phyloP scores from a whole-genome alignment of 1,140 invertebrate species.

The Sminthurides bifidus region DNA sequence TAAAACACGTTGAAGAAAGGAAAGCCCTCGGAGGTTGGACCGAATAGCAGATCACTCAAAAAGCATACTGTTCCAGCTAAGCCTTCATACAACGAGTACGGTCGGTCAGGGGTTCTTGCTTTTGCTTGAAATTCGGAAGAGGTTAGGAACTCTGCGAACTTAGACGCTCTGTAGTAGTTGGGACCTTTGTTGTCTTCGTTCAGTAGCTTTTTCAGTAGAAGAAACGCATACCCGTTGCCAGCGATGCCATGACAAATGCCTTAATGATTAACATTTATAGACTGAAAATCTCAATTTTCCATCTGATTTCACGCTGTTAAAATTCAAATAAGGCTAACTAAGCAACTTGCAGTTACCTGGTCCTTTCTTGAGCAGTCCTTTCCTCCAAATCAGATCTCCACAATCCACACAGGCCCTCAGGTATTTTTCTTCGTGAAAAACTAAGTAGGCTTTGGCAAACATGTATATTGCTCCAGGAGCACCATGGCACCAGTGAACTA shows the following conservation, averaged over 20 bases:
- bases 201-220: slow-evolving; percentile 62
- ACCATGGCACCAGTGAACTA: slow-evolving; percentile 65
- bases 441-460: slow-evolving; percentile 64
- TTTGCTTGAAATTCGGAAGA: slow-evolving; percentile 50
- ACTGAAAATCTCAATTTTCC: neutral
- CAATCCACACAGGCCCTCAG: slow-evolving; percentile 52
- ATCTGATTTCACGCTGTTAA: neutral
- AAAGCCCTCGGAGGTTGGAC: slow-evolving; percentile 62
- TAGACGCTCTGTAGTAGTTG: slow-evolving; percentile 57
- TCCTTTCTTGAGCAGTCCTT: slow-evolving; percentile 67
- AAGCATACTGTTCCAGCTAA: slow-evolving; percentile 72
- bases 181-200: slow-evolving; percentile 49
- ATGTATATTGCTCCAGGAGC: slow-evolving; percentile 64
- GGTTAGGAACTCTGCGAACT: slow-evolving; percentile 65
- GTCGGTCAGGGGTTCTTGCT: slow-evolving; percentile 64
- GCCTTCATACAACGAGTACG: slow-evolving; percentile 74
- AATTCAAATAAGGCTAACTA: slow-evolving; percentile 1
- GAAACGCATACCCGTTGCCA: slow-evolving; percentile 72
- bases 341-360: slow-evolving; percentile 39
- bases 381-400: slow-evolving; percentile 64
- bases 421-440: slow-evolving; percentile 62
- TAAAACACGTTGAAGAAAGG: slow-evolving; percentile 69
- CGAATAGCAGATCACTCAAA: slow-evolving; percentile 58
- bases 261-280: slow-evolving; percentile 18
- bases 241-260: slow-evolving; percentile 64